phyloP scores from a whole-genome alignment of 2,113 vertebrate genomes.

The Spermophilus dauricus region DNA sequence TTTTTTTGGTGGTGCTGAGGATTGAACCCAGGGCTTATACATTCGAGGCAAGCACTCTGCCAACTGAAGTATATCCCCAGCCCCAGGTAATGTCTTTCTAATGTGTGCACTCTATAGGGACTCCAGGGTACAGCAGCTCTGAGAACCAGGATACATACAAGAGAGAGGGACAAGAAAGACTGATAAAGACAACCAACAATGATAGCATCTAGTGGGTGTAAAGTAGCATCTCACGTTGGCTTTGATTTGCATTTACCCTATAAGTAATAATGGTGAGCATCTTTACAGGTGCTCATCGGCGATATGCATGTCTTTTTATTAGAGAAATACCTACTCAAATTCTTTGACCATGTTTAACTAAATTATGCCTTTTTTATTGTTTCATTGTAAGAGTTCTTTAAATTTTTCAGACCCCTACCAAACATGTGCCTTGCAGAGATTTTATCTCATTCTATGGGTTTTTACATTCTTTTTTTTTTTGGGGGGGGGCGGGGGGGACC shows the following conservation, averaged over 20 bases:
- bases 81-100: background rate
- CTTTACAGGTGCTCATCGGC: background rate
- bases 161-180: background rate
- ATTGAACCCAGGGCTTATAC: too few species aligned
- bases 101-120: background rate
- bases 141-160: background rate
- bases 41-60: too few species aligned
- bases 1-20: too few species aligned
- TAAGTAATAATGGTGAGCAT: background rate
- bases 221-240: background rate
- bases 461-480: background rate
- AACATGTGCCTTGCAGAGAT: background rate
- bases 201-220: background rate
- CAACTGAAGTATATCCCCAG: too few species aligned
- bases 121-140: background rate
- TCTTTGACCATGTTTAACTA: background rate
- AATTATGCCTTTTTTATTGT: background rate
- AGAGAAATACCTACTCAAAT: background rate
- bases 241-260: background rate
- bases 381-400: background rate
- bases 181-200: background rate
- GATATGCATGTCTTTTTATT: background rate
- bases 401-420: background rate
- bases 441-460: background rate
- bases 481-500: too few species aligned